Base-by-base conservation (phyloP, 2,797 vertebrate species). In the Brachyalestes nurse region DNA sequence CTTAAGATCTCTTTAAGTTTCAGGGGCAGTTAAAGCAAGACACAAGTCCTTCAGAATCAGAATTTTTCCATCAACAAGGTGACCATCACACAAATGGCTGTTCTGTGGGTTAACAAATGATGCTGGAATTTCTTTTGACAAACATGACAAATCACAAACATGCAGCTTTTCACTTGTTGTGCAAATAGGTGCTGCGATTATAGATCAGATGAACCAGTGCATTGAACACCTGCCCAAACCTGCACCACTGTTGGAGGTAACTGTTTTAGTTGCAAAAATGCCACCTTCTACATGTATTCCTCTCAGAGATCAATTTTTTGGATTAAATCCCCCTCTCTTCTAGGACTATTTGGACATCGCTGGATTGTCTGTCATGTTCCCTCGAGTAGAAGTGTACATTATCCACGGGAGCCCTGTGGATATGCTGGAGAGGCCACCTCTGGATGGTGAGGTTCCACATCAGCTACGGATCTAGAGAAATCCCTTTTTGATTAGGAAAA, bases 401-500 rank as follows among this genome's bases (percentile, higher is more conserved):
- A 96, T 96, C 84, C 94, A 96, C 79, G 94, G 94, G 64, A 94
- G 94, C 77, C 93, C 95, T 1, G 92, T 95, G 79, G 95, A 96
- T 62, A 95, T 96, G 94, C 84, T 96, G 85, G 95, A 95, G 88
- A 91, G 82, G 67, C 94, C 95, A 0, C 90, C 82, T 17, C 91
- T 95, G 92, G 95, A 96, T 47, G 95, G 95, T 96, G 87, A 91
- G 92, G 72, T 19, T 42, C 51, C 55, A 0, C 16, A 69, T 38
- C 13, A 49, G 16, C 69, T 4, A 7, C 10, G 17, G 12, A 62
- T 45, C 19, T n/a, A 42, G 45, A 47, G 49, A 6, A 6, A 3
- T 0, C 0, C 55, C 14, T 51, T n/a, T 69, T 42, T 10, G 19
- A 42, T 67, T 19, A 57, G 19, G 10, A 7, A 34, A 13, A 49